These are phyloP conservation scores for Torymus auratus DNA, from an alignment of 2,888 invertebrate genomes.

Conservation along the genomic window DNA sequence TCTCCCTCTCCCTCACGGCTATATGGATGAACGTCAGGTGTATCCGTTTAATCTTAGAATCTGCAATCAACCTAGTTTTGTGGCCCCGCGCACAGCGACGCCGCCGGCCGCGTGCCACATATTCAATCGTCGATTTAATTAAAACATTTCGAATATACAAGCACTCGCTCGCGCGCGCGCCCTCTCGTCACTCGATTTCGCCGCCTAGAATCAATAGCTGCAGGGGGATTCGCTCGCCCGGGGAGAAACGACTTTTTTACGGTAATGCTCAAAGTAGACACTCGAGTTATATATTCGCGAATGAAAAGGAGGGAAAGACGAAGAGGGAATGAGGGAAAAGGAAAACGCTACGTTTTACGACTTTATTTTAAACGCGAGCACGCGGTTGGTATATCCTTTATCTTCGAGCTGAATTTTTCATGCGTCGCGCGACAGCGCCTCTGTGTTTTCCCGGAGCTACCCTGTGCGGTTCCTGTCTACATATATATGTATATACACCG, in stretches of 20 bases:
- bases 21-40: conserved; percentile 35
- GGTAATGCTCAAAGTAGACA: conserved; percentile 22
- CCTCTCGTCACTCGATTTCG: not conserved
- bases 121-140: conserved; percentile 41
- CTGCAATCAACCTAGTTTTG: conserved; percentile 43
- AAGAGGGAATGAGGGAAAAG: not conserved
- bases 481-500: no score
- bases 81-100: not conserved
- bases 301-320: not conserved
- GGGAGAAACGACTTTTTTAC: conserved; percentile 3
- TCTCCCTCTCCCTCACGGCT: no score
- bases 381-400: conserved; percentile 28
- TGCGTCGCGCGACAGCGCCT: not conserved
- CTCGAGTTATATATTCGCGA: conserved; percentile 1
- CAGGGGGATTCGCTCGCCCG: not conserved
- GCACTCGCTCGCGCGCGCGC: no score
- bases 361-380: conserved; percentile 31
- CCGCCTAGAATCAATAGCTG: conserved; percentile 6
- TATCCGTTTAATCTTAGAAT: conserved; percentile 51
- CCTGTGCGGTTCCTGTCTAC: no score
- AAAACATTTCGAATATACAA: conserved; percentile 26
- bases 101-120: not conserved
- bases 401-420: conserved; percentile 40
- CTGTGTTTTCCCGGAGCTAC: not conserved
- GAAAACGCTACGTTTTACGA: conserved; percentile 14